Percentiles rank a stretch among this genome's conserved stretches.
These are phyloP conservation scores for Trachymyrmex septentrionalis DNA, from an alignment of 1,140 invertebrate genomes.

Conservation along the genomic window DNA sequence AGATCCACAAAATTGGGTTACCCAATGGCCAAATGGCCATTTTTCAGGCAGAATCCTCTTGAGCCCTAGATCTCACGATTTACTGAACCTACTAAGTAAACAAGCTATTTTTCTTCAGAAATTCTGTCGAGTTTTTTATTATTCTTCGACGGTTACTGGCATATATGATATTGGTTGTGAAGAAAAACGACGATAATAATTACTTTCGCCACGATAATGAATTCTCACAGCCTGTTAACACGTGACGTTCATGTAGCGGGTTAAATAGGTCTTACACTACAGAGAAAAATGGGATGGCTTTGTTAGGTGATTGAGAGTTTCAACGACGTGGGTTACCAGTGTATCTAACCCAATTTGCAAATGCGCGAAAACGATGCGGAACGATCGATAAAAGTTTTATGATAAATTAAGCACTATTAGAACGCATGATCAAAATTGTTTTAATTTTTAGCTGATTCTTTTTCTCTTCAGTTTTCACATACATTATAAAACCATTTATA, in stretches of 20 bases:
- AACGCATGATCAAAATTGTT: neutral
- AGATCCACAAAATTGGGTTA: conserved; percentile 41
- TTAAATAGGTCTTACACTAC: conserved; percentile 15
- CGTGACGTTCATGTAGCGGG: neutral
- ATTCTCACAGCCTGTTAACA: conserved; percentile 23
- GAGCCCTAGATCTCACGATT: conserved; percentile 35
- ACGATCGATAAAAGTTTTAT: conserved; percentile 19
- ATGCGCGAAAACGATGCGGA: conserved; percentile 27
- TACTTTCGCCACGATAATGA: conserved; percentile 15
- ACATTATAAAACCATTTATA: neutral
- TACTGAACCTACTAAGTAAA: conserved; percentile 47
- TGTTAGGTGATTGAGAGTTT: conserved; percentile 14
- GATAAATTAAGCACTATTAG: conserved; percentile 6
- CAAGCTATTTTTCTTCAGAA: conserved; percentile 54
- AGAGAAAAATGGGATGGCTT: neutral
- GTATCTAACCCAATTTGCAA: conserved; percentile 35
- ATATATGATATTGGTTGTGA: neutral
- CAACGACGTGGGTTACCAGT: neutral
- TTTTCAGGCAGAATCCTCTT: conserved; percentile 29
- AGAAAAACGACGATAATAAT: conserved; percentile 25
- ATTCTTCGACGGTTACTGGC: neutral
- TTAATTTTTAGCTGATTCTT: conserved; percentile 7
- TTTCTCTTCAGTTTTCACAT: neutral
- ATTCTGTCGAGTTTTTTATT: neutral
- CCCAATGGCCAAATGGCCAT: conserved; percentile 42